Conservation (phyloP, 2,113 vertebrate species). For the Seriola rivoliana region DNA sequence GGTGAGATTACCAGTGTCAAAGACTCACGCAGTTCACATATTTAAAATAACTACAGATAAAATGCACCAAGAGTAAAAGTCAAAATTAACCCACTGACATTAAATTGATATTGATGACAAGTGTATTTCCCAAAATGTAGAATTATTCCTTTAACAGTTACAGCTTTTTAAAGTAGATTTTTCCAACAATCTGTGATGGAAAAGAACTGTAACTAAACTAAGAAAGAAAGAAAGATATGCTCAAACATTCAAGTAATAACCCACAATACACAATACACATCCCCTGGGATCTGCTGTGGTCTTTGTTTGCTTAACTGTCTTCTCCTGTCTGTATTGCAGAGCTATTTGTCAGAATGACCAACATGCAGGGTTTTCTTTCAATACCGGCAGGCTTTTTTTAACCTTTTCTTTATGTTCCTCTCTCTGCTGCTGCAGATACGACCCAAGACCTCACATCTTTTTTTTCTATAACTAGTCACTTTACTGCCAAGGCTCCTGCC, state of each 20-base stretch:
- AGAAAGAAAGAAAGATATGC: not conserved
- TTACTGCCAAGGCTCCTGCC: too few species aligned
- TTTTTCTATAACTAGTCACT: too few species aligned
- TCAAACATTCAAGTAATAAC: not conserved
- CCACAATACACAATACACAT: not conserved
- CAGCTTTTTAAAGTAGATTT: not conserved
- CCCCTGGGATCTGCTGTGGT: constrained; percentile 11
- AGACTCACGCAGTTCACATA: not conserved
- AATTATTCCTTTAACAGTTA: too few species aligned
- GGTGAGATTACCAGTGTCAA: constrained; percentile 51
- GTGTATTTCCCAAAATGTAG: too few species aligned
- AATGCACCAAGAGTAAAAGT: not conserved
- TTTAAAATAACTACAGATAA: constrained; percentile 6
- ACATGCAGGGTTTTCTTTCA: not conserved
- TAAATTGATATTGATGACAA: too few species aligned
- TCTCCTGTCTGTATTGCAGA: constrained; percentile 17
- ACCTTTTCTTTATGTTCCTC: not conserved
- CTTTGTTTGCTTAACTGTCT: constrained; percentile 58
- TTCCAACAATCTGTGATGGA: not conserved
- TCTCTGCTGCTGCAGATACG: not conserved
- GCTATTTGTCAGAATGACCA: not conserved
- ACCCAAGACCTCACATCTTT: not conserved
- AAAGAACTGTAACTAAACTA: not conserved
- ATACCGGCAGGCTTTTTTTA: not conserved
- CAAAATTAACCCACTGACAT: too few species aligned